phyloP scores from a whole-genome alignment of 2,797 vertebrate species.

The Notoglanidium macrostoma region DNA sequence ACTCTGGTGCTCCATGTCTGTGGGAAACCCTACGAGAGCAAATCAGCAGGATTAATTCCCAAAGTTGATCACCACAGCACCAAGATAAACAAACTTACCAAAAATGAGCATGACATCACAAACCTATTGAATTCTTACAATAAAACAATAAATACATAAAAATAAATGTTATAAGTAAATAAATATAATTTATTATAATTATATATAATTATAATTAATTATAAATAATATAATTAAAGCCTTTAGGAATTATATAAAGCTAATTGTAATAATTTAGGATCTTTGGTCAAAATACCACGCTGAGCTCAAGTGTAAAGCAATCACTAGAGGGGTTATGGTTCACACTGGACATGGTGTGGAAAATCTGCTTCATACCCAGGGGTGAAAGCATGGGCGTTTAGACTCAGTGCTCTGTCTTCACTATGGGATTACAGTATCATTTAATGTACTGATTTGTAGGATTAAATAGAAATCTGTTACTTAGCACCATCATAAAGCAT shows the following conservation, averaged over 20 bases:
- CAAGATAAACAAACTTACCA: constrained; percentile 29
- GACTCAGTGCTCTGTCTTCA: not conserved
- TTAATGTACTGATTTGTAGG: not conserved
- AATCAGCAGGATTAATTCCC: constrained; percentile 37
- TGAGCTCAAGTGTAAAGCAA: not conserved
- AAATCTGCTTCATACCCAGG: constrained; percentile 12
- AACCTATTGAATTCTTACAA: not conserved
- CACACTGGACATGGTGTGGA: constrained; percentile 4
- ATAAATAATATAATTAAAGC: not conserved
- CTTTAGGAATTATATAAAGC: not conserved
- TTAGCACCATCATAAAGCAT: not conserved
- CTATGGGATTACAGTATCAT: not conserved
- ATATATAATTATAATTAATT: too few relatives aligned
- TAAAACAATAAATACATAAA: not conserved
- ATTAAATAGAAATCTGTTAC: not conserved
- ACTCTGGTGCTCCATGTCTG: constrained; percentile 12
- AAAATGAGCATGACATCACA: not conserved
- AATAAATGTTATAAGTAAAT: not conserved
- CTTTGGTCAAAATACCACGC: not conserved
- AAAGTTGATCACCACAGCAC: constrained; percentile 4
- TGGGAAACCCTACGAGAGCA: constrained; percentile 27
- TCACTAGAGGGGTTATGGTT: not conserved
- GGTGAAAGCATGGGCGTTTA: constrained; percentile 3
- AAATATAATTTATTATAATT: too few relatives aligned
- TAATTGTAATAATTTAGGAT: not conserved